These are phyloP conservation scores for Toxotes jaculatrix DNA, from an alignment of 2,113 vertebrate genomes.

Conservation along the genomic window DNA sequence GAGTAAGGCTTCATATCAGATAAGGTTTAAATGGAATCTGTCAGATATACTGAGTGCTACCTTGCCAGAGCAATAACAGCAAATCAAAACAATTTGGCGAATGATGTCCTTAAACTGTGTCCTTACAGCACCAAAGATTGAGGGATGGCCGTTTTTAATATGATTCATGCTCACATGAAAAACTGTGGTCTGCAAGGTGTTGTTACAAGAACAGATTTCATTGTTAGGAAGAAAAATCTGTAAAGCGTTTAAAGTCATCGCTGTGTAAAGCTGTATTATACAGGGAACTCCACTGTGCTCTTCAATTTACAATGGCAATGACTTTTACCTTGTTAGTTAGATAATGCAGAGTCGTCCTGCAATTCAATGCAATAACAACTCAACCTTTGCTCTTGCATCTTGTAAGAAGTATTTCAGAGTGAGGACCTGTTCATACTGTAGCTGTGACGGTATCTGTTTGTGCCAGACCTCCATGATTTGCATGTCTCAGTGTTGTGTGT, in stretches of 20 bases:
- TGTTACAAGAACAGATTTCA: slow-evolving; percentile 43
- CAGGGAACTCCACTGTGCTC: slow-evolving; percentile 17
- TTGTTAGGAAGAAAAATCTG: slow-evolving; percentile 53
- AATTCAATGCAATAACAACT: slow-evolving; percentile 17
- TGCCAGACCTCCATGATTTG: slow-evolving; percentile 64
- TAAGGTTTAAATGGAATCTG: slow-evolving; percentile 75
- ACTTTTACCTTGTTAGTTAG: slow-evolving; percentile 25
- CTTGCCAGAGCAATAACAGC: slow-evolving; percentile 67
- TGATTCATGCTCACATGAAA: slow-evolving; percentile 47
- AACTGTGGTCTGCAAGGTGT: slow-evolving; percentile 25
- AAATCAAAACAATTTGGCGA: slow-evolving; percentile 73
- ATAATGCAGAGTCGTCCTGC: slow-evolving; percentile 20
- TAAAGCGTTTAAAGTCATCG: neutral
- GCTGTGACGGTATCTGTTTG: slow-evolving; percentile 52
- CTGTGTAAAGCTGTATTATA: neutral
- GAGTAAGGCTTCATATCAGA: slow-evolving; percentile 59
- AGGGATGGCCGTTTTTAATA: slow-evolving; percentile 44
- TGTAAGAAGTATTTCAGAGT: slow-evolving; percentile 7
- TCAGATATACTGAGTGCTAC: slow-evolving; percentile 62
- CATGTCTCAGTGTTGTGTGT: slow-evolving; percentile 53
- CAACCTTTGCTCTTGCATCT: slow-evolving; percentile 27
- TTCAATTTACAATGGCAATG: slow-evolving; percentile 22
- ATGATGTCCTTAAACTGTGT: slow-evolving; percentile 66
- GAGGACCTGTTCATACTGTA: slow-evolving; percentile 21
- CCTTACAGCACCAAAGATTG: slow-evolving; percentile 47